Percentiles rank a stretch among this genome's conserved stretches.
Evolutionary conservation across 2,113 vertebrate species (phyloP).

Genomic region (Etia nguti): DNA sequence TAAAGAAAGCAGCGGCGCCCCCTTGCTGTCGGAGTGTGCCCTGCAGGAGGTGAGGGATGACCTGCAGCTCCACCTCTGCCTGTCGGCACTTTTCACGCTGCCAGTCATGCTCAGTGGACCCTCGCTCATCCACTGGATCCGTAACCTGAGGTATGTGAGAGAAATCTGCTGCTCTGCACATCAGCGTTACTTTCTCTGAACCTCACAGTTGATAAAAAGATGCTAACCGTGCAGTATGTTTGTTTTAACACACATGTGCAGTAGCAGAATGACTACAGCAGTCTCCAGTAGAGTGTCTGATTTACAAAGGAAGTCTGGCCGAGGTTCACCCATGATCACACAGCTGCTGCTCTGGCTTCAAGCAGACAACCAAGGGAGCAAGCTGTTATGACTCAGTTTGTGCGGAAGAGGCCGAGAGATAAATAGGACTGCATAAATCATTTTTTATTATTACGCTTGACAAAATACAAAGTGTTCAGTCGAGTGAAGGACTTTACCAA

Average conservation of each 20-base stretch:
- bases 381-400: neutral
- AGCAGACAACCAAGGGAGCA: neutral
- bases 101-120: conserved; percentile 81
- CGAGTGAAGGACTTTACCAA: neutral
- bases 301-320: neutral
- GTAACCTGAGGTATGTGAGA: conserved; percentile 83
- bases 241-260: neutral
- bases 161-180: neutral
- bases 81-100: conserved; percentile 79
- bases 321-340: neutral
- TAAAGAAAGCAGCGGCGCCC: conserved; percentile 37
- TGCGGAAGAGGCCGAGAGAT: neutral
- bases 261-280: neutral
- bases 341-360: neutral
- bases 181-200: neutral
- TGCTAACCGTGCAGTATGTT: neutral
- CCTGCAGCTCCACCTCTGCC: conserved; percentile 81
- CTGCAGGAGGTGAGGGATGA: conserved; percentile 74
- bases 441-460: neutral
- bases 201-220: neutral
- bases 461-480: neutral
- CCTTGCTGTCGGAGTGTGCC: conserved; percentile 51
- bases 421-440: neutral
- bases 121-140: conserved; percentile 88
- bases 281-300: neutral